A percentile compares a stretch with the other conserved stretches of the same genome.
Conservation (phyloP, 1,140 invertebrate species). For the Ridgeia piscesae region DNA sequence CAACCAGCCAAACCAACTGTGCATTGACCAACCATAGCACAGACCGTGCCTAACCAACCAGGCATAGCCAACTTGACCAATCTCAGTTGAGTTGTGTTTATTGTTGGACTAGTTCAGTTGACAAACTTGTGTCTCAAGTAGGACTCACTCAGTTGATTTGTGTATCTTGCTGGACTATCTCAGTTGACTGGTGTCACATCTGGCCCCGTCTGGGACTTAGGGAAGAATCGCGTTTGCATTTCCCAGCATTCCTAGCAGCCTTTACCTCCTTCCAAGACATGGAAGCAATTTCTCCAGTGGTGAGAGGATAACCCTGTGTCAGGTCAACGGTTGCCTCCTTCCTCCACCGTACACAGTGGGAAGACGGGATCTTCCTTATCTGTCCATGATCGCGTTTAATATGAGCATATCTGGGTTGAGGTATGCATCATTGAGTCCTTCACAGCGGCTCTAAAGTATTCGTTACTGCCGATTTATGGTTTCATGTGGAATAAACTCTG, state of each 20-base stretch:
- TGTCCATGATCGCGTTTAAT: neutral
- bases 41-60: no score
- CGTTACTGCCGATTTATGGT: neutral
- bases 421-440: neutral
- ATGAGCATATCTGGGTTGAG: neutral
- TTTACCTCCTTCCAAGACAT: neutral
- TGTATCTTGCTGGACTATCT: neutral
- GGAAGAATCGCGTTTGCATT: neutral
- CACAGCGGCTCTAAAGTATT: neutral
- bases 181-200: neutral
- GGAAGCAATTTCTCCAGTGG: neutral
- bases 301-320: neutral
- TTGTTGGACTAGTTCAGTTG: no score
- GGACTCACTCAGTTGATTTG: neutral
- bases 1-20: no score
- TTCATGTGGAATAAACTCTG: neutral
- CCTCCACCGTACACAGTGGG: neutral
- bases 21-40: no score
- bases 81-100: no score
- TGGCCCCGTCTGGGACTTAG: neutral
- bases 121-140: no score
- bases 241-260: neutral
- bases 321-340: neutral
- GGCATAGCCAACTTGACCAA: no score
- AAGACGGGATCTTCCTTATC: neutral